phyloP scores from a whole-genome alignment of 2,113 vertebrate species.

The Boulengeromyrus knoepffleri region DNA sequence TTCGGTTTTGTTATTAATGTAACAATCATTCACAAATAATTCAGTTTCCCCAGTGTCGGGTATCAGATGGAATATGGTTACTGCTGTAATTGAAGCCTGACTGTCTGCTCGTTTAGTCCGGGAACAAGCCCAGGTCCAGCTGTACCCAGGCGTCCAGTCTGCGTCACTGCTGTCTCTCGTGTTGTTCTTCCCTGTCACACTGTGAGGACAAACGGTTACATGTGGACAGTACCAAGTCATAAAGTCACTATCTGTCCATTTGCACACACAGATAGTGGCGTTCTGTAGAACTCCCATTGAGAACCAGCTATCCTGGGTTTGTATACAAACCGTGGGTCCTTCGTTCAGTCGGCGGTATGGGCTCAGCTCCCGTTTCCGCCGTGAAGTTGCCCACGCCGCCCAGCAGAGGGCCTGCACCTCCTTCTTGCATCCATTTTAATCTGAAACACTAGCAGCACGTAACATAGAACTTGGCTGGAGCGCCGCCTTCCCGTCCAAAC shows the following conservation, averaged over 20 bases:
- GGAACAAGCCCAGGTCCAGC: not conserved
- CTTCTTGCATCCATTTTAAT: not conserved
- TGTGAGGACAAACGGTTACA: not conserved
- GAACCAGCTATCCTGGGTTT: not conserved
- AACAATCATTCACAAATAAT: not conserved
- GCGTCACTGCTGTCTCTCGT: not conserved
- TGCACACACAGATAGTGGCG: not conserved
- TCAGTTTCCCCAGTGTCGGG: not conserved
- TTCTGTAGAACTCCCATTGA: not conserved
- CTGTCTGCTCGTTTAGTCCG: not conserved
- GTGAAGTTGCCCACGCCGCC: not conserved
- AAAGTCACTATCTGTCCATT: not conserved
- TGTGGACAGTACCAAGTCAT: not conserved
- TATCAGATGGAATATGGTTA: not conserved
- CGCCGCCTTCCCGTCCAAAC: not conserved
- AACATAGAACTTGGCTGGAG: not conserved
- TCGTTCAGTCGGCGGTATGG: not conserved
- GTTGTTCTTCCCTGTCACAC: not conserved
- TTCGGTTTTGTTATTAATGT: not conserved
- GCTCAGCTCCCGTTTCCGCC: not conserved
- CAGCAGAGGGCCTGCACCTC: not conserved
- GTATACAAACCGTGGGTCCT: not conserved
- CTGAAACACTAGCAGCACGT: not conserved
- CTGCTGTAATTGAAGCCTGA: not conserved
- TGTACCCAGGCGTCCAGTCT: not conserved